These are phyloP conservation scores for Stenchaetothrips biformis DNA, from an alignment of 2,888 invertebrate genomes.

Conservation along the genomic window DNA sequence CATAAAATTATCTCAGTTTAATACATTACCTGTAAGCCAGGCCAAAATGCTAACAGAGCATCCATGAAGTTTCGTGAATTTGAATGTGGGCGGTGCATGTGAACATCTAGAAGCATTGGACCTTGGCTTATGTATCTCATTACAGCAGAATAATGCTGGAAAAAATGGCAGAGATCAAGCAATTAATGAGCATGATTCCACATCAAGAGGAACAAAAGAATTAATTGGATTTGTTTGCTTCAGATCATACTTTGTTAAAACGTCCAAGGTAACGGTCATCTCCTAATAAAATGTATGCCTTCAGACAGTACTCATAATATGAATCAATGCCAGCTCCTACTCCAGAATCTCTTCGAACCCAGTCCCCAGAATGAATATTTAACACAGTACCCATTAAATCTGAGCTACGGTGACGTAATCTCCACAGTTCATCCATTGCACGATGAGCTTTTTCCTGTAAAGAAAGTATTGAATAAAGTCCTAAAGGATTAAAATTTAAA, in stretches of 20 bases:
- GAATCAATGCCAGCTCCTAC: constrained; percentile 99
- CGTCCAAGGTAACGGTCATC: constrained; percentile 90
- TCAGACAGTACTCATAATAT: constrained; percentile 96
- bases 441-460: constrained; percentile 78
- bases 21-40: constrained; percentile 76
- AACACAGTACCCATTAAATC: constrained; percentile 97
- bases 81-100: constrained; percentile 92
- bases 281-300: constrained; percentile 91
- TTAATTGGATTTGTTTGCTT: neutral
- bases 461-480: constrained; percentile 19
- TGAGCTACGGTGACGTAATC: constrained; percentile 79
- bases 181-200: neutral
- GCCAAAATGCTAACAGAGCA: constrained; percentile 95
- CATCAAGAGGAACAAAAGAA: neutral
- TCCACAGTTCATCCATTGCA: constrained; percentile 96
- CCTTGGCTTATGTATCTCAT: constrained; percentile 97
- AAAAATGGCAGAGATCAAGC: constrained; percentile 28
- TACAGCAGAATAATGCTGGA: constrained; percentile 85
- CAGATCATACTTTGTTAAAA: constrained; percentile 62
- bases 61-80: constrained; percentile 97
- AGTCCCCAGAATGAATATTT: constrained; percentile 96
- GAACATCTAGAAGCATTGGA: constrained; percentile 90
- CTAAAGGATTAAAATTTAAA: neutral
- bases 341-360: constrained; percentile 93
- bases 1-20: constrained; percentile 42